Base-by-base conservation (phyloP, 2,888 invertebrate species). In the Watsonalla cultraria region DNA sequence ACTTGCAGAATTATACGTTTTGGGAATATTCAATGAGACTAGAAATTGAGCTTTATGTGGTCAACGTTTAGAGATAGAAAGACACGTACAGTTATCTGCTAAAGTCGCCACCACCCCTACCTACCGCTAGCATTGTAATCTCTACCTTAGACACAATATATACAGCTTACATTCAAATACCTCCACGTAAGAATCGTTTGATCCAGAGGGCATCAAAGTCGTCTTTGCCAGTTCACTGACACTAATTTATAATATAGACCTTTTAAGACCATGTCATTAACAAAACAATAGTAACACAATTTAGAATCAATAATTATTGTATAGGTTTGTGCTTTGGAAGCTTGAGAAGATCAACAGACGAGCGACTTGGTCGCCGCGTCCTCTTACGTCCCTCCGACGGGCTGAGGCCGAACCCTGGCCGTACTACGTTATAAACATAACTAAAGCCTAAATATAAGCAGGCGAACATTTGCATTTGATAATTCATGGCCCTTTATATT, bases 1-100 rank as follows among this genome's bases (percentile, higher is more conserved):
- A 24, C 24, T 24, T n/a, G 46, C 11, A 14, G 46, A 46, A 50
- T 24, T 24, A 24, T 24, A 24, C 24, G 1, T 42, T 42, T 42
- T 42, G 50, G 34, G 46, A 46, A 57, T 54, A 58, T 46, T 57
- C 65, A 62, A 62, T 68, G 70, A 74, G 86, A 86, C 86, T 84
- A 86, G 84, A 84, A 70, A 75, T 78, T 83, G 84, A 84, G 83
- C 82, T 66, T 68, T 56, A 60, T 68, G 61, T 72, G 65, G 66
- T 63, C 66, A 58, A 65, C 65, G 66, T 68, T 66, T 62, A 71
- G 63, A 72, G 68, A 66, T 57, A 69, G 58, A 62, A 62, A 56
- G 42, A 54, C 53, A 65, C 56, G 66, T 57, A 60, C 50, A 59
- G 58, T 62, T 57, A 68, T 65, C 65, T 67, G 67, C 59, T 62